These are phyloP conservation scores for Conchocele bisecta DNA, from an alignment of 2,888 invertebrate species.

Conservation along the genomic window DNA sequence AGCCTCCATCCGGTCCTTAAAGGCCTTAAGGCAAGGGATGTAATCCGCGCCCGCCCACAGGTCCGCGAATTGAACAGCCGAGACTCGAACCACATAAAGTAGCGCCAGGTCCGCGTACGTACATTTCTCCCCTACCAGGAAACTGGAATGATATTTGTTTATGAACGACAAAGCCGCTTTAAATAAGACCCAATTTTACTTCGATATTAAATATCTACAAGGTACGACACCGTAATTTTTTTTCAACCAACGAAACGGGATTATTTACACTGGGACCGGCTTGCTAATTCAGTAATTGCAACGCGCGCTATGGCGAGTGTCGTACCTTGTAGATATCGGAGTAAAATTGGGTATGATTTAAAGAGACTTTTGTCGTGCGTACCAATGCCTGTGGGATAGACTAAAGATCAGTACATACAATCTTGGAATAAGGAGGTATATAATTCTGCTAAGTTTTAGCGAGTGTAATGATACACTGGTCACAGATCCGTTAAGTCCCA, in stretches of 20 bases:
- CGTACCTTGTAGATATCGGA: not conserved
- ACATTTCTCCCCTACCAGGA: slow-evolving; percentile 67
- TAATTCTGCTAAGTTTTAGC: too few relatives aligned
- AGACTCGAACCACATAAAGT: slow-evolving; percentile 67
- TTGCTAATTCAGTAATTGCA: too few relatives aligned
- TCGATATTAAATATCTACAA: too few relatives aligned
- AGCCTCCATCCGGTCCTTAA: slow-evolving; percentile 64
- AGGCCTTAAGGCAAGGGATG: slow-evolving; percentile 69
- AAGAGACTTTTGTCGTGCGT: too few relatives aligned
- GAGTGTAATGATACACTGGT: too few relatives aligned
- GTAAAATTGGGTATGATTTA: too few relatives aligned
- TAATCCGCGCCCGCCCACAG: slow-evolving; percentile 61
- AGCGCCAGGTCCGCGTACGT: slow-evolving; percentile 73
- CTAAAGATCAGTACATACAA: too few relatives aligned
- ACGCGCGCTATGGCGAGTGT: not conserved
- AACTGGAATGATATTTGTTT: too few relatives aligned
- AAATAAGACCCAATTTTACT: not conserved
- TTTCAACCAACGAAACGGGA: not conserved
- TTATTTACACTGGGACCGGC: not conserved
- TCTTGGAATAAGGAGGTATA: too few relatives aligned
- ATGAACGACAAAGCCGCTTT: not conserved
- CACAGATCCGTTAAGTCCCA: too few relatives aligned
- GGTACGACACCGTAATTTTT: not conserved
- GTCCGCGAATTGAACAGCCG: slow-evolving; percentile 70
- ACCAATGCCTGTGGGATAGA: too few relatives aligned